A percentile compares a stretch with the other conserved stretches of the same genome.
phyloP scores from a whole-genome alignment of 2,888 invertebrate genomes.

The Amblyjoppa proteus region DNA sequence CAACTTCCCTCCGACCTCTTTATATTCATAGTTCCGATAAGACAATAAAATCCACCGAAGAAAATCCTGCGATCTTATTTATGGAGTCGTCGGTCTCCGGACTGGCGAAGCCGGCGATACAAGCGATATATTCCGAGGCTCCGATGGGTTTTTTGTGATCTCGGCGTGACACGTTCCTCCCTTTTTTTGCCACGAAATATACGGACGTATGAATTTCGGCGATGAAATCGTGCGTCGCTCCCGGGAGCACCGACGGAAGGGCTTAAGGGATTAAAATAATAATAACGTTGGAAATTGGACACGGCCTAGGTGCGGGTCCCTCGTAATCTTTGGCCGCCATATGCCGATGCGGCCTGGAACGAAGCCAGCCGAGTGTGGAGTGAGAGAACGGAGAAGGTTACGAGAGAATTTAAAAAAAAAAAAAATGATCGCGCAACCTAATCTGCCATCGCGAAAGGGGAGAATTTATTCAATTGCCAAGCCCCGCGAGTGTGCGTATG shows the following conservation, averaged over 20 bases:
- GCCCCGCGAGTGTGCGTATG: slow-evolving; percentile 58
- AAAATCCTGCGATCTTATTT: slow-evolving; percentile 46
- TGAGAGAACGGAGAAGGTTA: slow-evolving; percentile 40
- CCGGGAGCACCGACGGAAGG: slow-evolving; percentile 66
- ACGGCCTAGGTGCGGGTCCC: slow-evolving; percentile 77
- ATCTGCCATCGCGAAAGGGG: slow-evolving; percentile 78
- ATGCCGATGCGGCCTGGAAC: slow-evolving; percentile 79
- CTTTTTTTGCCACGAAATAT: slow-evolving; percentile 20
- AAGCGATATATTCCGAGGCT: slow-evolving; percentile 30
- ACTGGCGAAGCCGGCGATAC: slow-evolving; percentile 18
- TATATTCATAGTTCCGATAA: slow-evolving; percentile 47
- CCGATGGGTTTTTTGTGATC: slow-evolving; percentile 53
- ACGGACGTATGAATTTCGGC: slow-evolving; percentile 40
- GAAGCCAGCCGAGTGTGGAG: slow-evolving; percentile 78
- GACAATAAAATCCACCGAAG: slow-evolving; percentile 30
- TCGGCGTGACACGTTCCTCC: neutral
- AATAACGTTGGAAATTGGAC: slow-evolving; percentile 82
- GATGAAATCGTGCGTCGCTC: slow-evolving; percentile 61
- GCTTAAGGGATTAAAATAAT: slow-evolving; percentile 82
- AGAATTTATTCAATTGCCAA: slow-evolving; percentile 82
- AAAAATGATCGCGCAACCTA: slow-evolving; percentile 79
- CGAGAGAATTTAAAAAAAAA: slow-evolving; percentile 20
- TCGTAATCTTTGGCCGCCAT: slow-evolving; percentile 82
- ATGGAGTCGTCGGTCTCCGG: slow-evolving; percentile 39
- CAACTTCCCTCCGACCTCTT: slow-evolving; percentile 29